Conservation (phyloP, 2,797 vertebrate species). For the Peromyscus melanophrys region DNA sequence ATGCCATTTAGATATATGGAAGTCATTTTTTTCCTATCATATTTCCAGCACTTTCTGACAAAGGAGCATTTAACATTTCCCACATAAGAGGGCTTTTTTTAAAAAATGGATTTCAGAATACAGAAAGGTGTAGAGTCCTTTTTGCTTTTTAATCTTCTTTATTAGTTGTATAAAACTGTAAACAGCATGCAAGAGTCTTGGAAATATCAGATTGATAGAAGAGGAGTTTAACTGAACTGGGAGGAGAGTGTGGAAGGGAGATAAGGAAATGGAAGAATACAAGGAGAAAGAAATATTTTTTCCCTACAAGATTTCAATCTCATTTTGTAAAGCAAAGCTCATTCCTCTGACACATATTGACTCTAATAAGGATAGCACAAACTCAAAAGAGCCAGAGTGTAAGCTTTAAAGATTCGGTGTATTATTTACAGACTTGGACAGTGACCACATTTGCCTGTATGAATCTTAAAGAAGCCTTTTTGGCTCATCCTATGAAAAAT, state of each 20-base stretch:
- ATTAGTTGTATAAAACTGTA: slow-evolving; percentile 87
- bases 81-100: slow-evolving; percentile 68
- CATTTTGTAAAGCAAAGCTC: slow-evolving; percentile 60
- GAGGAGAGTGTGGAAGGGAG: slow-evolving; percentile 6
- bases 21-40: slow-evolving; percentile 79
- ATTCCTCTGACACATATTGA: slow-evolving; percentile 71
- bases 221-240: slow-evolving; percentile 79
- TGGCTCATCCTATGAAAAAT: slow-evolving; percentile 85
- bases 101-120: slow-evolving; percentile 84
- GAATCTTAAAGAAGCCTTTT: slow-evolving; percentile 75
- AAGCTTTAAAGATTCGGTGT: neutral
- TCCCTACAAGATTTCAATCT: slow-evolving; percentile 63
- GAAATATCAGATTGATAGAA: slow-evolving; percentile 86
- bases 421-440: slow-evolving; percentile 84
- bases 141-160: slow-evolving; percentile 86
- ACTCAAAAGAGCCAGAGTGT: neutral
- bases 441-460: slow-evolving; percentile 75
- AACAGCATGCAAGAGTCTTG: slow-evolving; percentile 83
- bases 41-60: slow-evolving; percentile 80
- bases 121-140: slow-evolving; percentile 79
- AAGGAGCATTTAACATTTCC: slow-evolving; percentile 78
- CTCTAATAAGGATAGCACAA: slow-evolving; percentile 69
- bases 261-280: slow-evolving; percentile 69
- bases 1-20: slow-evolving; percentile 38
- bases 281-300: slow-evolving; percentile 52